These are phyloP conservation scores for Tribolium freemani DNA, from an alignment of 2,888 invertebrate genomes.

Conservation along the genomic window DNA sequence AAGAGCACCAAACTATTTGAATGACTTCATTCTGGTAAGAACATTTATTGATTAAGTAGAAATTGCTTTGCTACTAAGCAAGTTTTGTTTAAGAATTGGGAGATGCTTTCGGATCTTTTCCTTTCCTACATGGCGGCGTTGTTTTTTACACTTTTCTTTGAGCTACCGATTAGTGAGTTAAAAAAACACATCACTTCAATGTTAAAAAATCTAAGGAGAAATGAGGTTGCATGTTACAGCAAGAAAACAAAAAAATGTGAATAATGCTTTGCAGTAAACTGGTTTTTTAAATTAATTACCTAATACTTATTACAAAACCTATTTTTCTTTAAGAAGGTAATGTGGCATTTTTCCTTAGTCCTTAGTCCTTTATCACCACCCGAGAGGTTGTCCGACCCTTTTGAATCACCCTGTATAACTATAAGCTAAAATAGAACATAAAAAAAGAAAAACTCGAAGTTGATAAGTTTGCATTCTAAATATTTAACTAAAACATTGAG, in stretches of 20 bases:
- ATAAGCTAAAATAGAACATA: too few species aligned
- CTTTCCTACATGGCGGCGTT: background rate
- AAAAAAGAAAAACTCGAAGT: too few species aligned
- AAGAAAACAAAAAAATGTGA: background rate
- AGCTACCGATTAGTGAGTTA: background rate
- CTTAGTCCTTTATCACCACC: too few species aligned
- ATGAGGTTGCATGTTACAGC: background rate
- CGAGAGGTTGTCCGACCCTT: too few species aligned
- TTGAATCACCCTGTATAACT: too few species aligned
- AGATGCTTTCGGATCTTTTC: background rate
- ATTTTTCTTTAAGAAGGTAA: too few species aligned
- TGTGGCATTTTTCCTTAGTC: too few species aligned
- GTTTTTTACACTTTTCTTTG: background rate
- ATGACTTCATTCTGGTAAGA: background rate
- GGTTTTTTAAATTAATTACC: too few species aligned
- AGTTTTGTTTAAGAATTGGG: background rate
- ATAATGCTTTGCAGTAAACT: background rate
- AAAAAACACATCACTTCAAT: background rate
- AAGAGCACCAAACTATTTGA: background rate
- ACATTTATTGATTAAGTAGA: background rate
- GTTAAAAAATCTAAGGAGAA: background rate
- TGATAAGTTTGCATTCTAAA: too few species aligned
- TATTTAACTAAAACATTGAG: too few species aligned
- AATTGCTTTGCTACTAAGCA: background rate
- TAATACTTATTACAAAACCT: too few species aligned